Base-by-base conservation (phyloP, 2,797 vertebrate genomes). In the Scarus forsteni region DNA sequence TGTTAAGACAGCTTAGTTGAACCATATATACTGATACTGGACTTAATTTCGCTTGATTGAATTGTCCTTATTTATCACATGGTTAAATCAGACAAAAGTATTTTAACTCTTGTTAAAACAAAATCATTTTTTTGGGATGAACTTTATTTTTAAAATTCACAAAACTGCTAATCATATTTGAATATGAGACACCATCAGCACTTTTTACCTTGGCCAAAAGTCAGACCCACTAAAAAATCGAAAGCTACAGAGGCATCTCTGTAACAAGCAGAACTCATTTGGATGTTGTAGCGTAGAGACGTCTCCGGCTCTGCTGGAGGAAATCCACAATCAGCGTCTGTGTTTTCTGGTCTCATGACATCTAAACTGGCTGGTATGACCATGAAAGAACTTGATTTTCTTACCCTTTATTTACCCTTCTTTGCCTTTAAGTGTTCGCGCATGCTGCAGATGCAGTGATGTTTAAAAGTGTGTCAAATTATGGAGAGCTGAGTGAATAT, bases 381-480 rank as follows among this genome's bases (percentile, higher is more conserved):
- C 35, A 55, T 58, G 51, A 80, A 79, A 62, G 53, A 67, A 72
- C 43, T 66, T 55, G 8, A 70, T 54, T 75, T 59, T 19, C 83
- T 53, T 70, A 18, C 43, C 45, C 60, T 42, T 13, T 67, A 44
- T 62, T 45, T 34, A 54, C 60, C 60, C 60, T 44, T 39, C 60
- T 44, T 39, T 42, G 61, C 58, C 61, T 67, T 66, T 71, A 43
- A 65, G 15, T 1, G 36, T 16, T 36, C 36, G 59, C 69, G 61
- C n/a, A 49, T 73, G 58, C 65, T 51, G 66, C 82, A 70, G 74
- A 86, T 68, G 62, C 75, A 50, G 63, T 69, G 63, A 75, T 79
- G 85, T 79, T 80, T 79, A 64, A 83, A 90, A 86, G 64, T 63
- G 57, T 75, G 75, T 86, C 71, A 82, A n/a, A n/a, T n/a, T n/a